phyloP scores from a whole-genome alignment of 2,113 vertebrate genomes.

The Tachysurus vachellii region DNA sequence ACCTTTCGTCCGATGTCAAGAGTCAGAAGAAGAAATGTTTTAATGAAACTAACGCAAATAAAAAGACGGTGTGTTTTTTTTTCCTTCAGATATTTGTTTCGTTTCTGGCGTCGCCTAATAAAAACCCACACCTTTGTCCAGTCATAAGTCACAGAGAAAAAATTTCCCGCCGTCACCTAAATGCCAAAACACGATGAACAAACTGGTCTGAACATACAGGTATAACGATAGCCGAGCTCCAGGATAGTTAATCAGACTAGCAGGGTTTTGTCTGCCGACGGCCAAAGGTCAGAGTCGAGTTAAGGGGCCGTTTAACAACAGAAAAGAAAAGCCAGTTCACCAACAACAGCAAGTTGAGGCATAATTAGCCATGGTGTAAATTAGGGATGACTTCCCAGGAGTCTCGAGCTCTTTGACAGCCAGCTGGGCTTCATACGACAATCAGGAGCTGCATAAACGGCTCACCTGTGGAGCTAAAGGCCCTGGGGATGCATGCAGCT shows the following conservation, averaged over 20 bases:
- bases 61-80: not conserved
- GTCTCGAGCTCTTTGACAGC: constrained; percentile 25
- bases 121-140: not conserved
- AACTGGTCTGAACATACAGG: not conserved
- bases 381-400: constrained; percentile 28
- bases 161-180: not conserved
- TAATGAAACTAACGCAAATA: not conserved
- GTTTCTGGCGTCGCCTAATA: not conserved
- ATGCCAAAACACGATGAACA: not conserved
- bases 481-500: constrained; percentile 22
- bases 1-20: not conserved
- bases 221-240: not conserved
- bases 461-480: constrained; percentile 20
- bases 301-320: not conserved
- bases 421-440: constrained; percentile 34
- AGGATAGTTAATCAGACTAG: not conserved
- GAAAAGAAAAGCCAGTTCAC: constrained; percentile 1
- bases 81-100: not conserved
- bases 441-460: constrained; percentile 29
- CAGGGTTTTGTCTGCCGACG: not conserved
- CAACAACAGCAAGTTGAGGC: not conserved
- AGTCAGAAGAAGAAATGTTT: not conserved
- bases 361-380: constrained; percentile 12
- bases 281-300: not conserved
- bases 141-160: not conserved